Percentiles rank a stretch among this genome's conserved stretches.
phyloP scores from a whole-genome alignment of 2,888 invertebrate species.

The Eupithecia pulchellata region DNA sequence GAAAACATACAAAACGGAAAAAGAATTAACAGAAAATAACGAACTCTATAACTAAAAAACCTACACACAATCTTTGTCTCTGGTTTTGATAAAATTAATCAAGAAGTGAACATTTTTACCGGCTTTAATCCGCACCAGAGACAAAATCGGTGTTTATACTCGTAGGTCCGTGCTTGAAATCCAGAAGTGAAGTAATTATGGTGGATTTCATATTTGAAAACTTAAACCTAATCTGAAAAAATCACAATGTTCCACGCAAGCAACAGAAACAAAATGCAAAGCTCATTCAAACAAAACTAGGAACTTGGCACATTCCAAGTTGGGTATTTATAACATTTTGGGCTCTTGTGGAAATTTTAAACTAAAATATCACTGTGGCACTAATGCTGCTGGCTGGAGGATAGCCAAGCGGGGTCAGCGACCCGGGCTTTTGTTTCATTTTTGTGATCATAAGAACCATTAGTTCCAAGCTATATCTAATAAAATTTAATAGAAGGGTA shows the following conservation, averaged over 20 bases:
- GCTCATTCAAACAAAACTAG: constrained; percentile 37
- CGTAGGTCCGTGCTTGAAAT: no score
- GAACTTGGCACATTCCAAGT: constrained; percentile 44
- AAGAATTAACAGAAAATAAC: no score
- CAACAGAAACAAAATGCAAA: constrained; percentile 26
- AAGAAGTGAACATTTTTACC: no score
- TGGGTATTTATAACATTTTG: constrained; percentile 56
- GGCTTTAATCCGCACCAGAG: no score
- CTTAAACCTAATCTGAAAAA: no score
- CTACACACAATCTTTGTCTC: no score
- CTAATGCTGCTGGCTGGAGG: constrained; percentile 72
- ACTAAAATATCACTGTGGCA: constrained; percentile 68
- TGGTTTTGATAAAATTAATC: no score
- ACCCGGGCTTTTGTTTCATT: constrained; percentile 8
- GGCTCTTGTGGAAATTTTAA: constrained; percentile 61
- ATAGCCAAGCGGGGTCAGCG: constrained; percentile 3
- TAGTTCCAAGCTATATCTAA: not conserved
- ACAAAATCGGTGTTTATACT: no score
- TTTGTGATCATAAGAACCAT: constrained; percentile 2
- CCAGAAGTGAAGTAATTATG: no score
- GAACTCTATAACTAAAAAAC: no score
- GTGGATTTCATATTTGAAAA: not conserved
- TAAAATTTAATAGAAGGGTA: not conserved
- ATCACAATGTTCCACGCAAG: not conserved
- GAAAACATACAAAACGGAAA: no score